Base-by-base conservation (phyloP, 2,113 vertebrate species). In the Phrynosoma platyrhinos region DNA sequence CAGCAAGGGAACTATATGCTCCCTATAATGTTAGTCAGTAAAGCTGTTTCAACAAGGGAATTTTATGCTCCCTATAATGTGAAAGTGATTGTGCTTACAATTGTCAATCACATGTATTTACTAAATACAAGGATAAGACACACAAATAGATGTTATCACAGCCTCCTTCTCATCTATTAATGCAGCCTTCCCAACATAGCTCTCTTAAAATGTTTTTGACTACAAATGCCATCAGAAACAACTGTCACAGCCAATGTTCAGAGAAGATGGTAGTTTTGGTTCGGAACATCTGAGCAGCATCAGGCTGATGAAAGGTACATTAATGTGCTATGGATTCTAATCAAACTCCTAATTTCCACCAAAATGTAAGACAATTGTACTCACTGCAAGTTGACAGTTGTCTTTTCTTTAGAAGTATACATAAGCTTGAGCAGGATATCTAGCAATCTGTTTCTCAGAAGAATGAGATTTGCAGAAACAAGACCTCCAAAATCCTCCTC, bases 401-500 rank as follows among this genome's bases (percentile, higher is more conserved):
- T 97, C 87, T 99, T 99, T 95, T 99, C 99, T 92, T 99, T 99
- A 82, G 97, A 98, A 75, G 97, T 98, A 93, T 99, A 99, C 1
- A 99, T 95, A 91, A 99, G 97, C 89, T 98, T 97, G 74, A 99
- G 97, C 89, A 99, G 97, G 91, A 98, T 98, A 94, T 99, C 99
- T 91, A 99, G 96, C 91, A 99, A 97, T 78, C 98, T 97, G 92
- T 99, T 99, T 47, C 99, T 97, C 86, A 99, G 95, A 88, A 99
- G 96, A 84, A 99, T 99, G 85, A 99, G 96, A 95, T 97, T 99
- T 85, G 99, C 98, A 75, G 98, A 99, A 81, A 98, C 96, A 88
- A 99, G 98, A 80, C 98, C 98, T 75, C 98, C 96, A 88, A 99
- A 99, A 83, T 99, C 99, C 6, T 99, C 99, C 27, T 99, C 98